Evolutionary conservation across 2,797 vertebrate genomes (phyloP), one percentile per base, ranked within the genome.

Genomic region (Babyrousa celebensis): DNA sequence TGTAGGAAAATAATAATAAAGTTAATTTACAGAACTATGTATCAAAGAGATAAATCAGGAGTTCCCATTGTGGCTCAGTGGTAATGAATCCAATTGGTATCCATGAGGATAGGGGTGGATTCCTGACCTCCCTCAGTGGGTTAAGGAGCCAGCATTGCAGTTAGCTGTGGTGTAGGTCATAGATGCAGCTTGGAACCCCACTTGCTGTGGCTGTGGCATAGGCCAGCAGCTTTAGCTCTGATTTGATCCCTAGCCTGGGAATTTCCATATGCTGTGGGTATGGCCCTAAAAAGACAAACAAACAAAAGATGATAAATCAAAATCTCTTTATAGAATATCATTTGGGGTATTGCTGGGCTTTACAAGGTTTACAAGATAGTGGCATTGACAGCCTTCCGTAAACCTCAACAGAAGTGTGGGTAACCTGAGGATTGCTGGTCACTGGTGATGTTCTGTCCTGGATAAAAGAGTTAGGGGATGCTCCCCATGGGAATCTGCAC

Each of bases 1-100:
- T 63, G 18, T 20, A 74, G 7, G 58, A 84, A 95, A 89, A 68
- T 72, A n/a, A 74, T 7, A 92, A 23, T 43, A 79, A 68, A 79
- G 6, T 0, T 6, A 36, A 54, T 10, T 60, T 90, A 60, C 0
- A 85, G 12, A 56, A 48, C 78, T 82, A 48, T 48, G 21, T 56
- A 85, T 82, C 12, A 63, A 60, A 91, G 9, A 84, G 29, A 85
- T 62, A 85, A 96, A 25, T 67, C 18, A 58, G 43, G 43, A 48
- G 43, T 48, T 48, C 43, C 43, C 43, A 48, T 48, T 48, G 43
- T 48, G 43, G 43, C 43, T 48, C 43, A 7, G 43, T 48, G 43
- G 43, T 48, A 48, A 48, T 48, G 43, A 48, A 48, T 48, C 43
- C 43, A 48, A 48, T 6, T 48, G 9, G 6, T 48, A 48, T 10